Evolutionary conservation across 2,113 vertebrate genomes (phyloP).

Genomic region (Entelurus aequoreus): DNA sequence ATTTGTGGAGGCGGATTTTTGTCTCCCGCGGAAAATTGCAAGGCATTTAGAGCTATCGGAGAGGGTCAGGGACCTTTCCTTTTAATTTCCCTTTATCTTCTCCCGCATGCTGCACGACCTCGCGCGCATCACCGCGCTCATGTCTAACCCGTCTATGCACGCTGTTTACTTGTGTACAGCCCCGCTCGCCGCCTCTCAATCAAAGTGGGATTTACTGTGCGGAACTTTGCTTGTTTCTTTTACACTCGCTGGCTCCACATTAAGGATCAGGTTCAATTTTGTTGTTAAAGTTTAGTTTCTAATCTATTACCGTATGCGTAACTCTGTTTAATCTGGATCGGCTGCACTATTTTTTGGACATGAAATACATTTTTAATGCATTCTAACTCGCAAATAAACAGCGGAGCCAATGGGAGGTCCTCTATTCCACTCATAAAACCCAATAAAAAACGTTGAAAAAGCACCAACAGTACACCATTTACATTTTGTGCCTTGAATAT

Average conservation of each 20-base stretch:
- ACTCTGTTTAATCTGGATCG: too few species aligned
- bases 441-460: too few species aligned
- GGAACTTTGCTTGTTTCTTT: conserved; percentile 32
- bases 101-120: conserved; percentile 66
- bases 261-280: conserved; percentile 17
- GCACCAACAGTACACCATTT: too few species aligned
- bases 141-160: conserved; percentile 49
- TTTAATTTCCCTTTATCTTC: conserved; percentile 77
- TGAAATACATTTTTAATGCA: too few species aligned
- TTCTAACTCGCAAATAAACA: too few species aligned
- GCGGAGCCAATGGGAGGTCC: too few species aligned
- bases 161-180: conserved; percentile 63
- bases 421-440: too few species aligned
- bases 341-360: too few species aligned
- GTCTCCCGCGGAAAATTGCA: conserved; percentile 63
- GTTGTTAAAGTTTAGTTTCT: not conserved
- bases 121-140: conserved; percentile 57
- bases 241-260: not conserved
- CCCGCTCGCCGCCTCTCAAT: not conserved
- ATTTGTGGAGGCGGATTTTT: conserved; percentile 71
- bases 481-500: too few species aligned
- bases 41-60: conserved; percentile 72
- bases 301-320: too few species aligned
- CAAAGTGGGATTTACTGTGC: conserved; percentile 31
- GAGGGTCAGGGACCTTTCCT: conserved; percentile 73